Conservation (phyloP, 2,888 invertebrate genomes). For the Polyommatus iphigenia region DNA sequence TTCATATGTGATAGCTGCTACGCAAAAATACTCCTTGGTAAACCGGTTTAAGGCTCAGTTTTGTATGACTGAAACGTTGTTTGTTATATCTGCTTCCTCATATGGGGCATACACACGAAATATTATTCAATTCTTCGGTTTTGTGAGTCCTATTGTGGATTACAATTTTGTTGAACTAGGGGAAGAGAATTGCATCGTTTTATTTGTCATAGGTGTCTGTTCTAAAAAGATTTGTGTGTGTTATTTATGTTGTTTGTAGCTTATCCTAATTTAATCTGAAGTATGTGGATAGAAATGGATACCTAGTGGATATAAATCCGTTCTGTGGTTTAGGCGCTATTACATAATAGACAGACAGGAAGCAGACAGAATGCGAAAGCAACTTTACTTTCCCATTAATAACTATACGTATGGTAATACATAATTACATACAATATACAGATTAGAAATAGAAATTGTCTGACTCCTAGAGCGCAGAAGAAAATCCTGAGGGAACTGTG, state of each 20-base stretch:
- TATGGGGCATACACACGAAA: neutral
- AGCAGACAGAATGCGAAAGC: neutral
- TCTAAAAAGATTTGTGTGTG: neutral
- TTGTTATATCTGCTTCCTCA: constrained; percentile 10
- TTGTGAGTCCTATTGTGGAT: constrained; percentile 1
- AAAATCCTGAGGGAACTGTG: too few species aligned
- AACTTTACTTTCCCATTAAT: neutral
- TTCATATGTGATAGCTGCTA: constrained; percentile 24
- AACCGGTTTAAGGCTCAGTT: neutral
- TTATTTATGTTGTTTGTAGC: neutral
- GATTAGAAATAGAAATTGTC: too few species aligned
- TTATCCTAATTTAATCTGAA: neutral
- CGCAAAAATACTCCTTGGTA: neutral
- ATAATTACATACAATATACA: neutral
- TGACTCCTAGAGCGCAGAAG: too few species aligned
- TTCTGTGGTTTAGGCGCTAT: neutral
- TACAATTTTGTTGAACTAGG: neutral
- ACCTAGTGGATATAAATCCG: neutral
- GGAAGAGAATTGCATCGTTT: neutral
- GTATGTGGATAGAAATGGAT: neutral
- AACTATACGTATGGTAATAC: neutral
- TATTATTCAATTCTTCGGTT: constrained; percentile 10
- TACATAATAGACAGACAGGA: neutral
- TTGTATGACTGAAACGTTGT: neutral
- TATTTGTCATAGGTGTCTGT: neutral